Evolutionary conservation across 1,140 invertebrate species (phyloP).

Genomic region (Neuroterus valhalla): DNA sequence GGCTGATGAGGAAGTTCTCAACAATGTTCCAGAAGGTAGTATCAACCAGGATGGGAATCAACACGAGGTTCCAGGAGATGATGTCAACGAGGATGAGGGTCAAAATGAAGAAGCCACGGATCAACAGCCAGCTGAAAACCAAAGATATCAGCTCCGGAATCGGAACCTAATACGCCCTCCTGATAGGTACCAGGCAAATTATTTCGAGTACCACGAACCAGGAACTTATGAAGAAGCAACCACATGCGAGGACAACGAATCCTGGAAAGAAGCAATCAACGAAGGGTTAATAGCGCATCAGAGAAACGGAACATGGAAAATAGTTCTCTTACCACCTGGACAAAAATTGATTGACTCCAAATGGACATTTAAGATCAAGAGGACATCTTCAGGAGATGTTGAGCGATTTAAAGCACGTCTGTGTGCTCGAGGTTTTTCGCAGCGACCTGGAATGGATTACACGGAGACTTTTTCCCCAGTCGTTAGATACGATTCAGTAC

Average conservation of each 20-base stretch:
- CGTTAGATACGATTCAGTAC: too few relatives aligned
- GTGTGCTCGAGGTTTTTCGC: conserved; percentile 60
- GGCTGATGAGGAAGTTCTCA: neutral
- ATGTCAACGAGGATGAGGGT: neutral
- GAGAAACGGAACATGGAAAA: too few relatives aligned
- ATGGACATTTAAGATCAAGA: conserved; percentile 64
- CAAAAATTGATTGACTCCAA: conserved; percentile 56
- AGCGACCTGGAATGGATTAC: conserved; percentile 59
- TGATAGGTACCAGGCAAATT: conserved; percentile 35
- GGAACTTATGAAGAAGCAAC: conserved; percentile 45
- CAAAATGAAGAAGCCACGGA: neutral
- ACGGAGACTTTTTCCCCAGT: conserved; percentile 57
- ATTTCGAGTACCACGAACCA: too few relatives aligned
- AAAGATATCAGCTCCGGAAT: conserved; percentile 10
- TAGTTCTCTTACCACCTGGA: conserved; percentile 31
- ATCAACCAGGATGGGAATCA: too few relatives aligned
- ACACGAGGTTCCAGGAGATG: neutral
- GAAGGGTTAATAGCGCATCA: too few relatives aligned
- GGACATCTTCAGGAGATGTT: conserved; percentile 45
- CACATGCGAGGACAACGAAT: conserved; percentile 21
- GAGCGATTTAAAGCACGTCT: conserved; percentile 66
- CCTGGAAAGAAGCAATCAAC: too few relatives aligned
- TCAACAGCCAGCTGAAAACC: too few relatives aligned
- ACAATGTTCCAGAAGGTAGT: too few relatives aligned
- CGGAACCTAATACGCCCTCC: conserved; percentile 9